Base-by-base conservation (phyloP, 2,888 invertebrate genomes). In the Sarcophaga subvicina region DNA sequence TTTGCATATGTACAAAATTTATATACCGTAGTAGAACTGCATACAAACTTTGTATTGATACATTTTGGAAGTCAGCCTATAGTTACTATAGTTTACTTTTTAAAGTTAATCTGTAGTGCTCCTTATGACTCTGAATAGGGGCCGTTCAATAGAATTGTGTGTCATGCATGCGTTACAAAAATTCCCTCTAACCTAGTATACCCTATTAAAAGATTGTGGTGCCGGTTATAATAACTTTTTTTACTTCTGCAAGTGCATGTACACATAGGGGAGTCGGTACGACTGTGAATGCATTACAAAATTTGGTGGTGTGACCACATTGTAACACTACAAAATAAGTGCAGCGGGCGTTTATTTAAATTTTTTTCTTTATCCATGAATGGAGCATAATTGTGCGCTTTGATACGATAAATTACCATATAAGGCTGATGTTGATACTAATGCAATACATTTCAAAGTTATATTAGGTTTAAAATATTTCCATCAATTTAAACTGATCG, bases 301-400 rank as follows among this genome's bases (percentile, higher is more conserved):
- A 49, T 69, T 63, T 69, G 59, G 62, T 69, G 62, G 69, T 81
- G 69, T 70, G 63, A 81, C 81, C 81, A 22, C 81, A 81, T 49
- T 75, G 75, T 47, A 49, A 64, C 75, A 75, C 75, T 75, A 75
- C 75, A 75, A 64, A 27, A 64, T 64, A 25, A 25, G 22, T 75
- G 73, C 20, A 37, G 47, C 47, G 45, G 37, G 25, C 17, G 17
- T 27, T 22, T 70, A 37, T 59, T 54, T 54, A 14, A 17, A 22
- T 62, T 62, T 62, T 62, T 11, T 62, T 22, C n/a, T 5, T 62
- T 20, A 22, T n/a, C 22, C n/a, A 62, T 22, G 62, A 62, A 62
- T 62, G 22, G 1, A n/a, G 22, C 22, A 62, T n/a, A 54, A 54
- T 54, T 54, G 54, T 54, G 4, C 54, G 54, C 54, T 54, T 54